Percentiles rank a stretch among this genome's conserved stretches.
phyloP scores from a whole-genome alignment of 2,113 vertebrate species.

The Leiothrix lutea region DNA sequence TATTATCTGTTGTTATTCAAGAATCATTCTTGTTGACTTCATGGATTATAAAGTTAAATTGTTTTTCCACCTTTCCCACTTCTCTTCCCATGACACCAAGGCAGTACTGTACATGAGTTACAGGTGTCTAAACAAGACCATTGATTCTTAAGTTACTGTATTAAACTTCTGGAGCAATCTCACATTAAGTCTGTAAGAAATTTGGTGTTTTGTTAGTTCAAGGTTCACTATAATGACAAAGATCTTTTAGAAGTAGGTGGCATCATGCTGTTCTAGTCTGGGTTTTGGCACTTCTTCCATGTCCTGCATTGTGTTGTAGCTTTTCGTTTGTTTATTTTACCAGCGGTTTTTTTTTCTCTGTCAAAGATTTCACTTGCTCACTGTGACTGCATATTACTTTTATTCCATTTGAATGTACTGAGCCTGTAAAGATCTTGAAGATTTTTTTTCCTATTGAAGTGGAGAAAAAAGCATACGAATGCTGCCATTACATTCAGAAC shows the following conservation, averaged over 20 bases:
- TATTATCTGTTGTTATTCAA: slow-evolving; percentile 32
- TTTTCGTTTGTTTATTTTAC: background rate
- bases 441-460: background rate
- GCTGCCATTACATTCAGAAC: background rate
- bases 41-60: slow-evolving; percentile 26
- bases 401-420: background rate
- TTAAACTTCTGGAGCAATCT: background rate
- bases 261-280: background rate
- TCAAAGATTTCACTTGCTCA: background rate
- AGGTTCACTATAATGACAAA: background rate
- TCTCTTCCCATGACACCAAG: background rate
- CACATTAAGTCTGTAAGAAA: background rate
- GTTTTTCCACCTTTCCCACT: background rate
- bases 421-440: background rate
- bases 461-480: background rate
- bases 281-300: background rate
- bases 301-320: background rate
- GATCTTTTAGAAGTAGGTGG: background rate
- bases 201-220: background rate
- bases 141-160: background rate
- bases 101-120: background rate
- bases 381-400: background rate
- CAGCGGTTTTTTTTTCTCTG: background rate
- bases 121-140: background rate
- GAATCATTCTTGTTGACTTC: slow-evolving; percentile 10